Conservation (phyloP, 2,113 vertebrate species). For the Gadus chalcogrammus region DNA sequence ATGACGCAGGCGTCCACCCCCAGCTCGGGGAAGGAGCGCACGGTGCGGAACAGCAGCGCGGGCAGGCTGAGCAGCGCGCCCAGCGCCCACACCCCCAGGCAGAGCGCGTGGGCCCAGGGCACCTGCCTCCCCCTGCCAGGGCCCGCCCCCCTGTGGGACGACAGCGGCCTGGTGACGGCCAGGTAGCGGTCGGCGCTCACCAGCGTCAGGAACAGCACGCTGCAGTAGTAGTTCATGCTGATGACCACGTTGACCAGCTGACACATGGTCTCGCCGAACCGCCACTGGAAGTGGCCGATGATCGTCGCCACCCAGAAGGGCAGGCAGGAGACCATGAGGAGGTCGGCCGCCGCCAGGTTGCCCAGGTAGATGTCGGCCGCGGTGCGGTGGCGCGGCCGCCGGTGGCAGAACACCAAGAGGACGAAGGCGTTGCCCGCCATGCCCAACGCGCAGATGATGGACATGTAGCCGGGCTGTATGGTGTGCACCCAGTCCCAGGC, state of each 20-base stretch:
- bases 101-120: constrained; percentile 71
- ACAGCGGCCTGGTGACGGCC: constrained; percentile 81
- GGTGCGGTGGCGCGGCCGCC: constrained; percentile 76
- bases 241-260: constrained; percentile 69
- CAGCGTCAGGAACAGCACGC: constrained; percentile 80
- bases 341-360: constrained; percentile 80
- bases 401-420: constrained; percentile 70
- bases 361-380: constrained; percentile 86
- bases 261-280: constrained; percentile 79
- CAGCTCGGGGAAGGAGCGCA: constrained; percentile 41
- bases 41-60: constrained; percentile 65
- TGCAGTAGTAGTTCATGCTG: constrained; percentile 79
- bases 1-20: constrained; percentile 73
- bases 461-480: constrained; percentile 79
- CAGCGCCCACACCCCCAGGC: constrained; percentile 74
- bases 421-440: constrained; percentile 79
- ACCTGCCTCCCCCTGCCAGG: constrained; percentile 47
- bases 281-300: constrained; percentile 75
- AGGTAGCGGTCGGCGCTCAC: constrained; percentile 87
- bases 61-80: constrained; percentile 75
- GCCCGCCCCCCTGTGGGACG: constrained; percentile 60
- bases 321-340: constrained; percentile 75
- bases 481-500: constrained; percentile 64
- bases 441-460: constrained; percentile 75
- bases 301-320: constrained; percentile 86